Base-by-base conservation (phyloP, 2,888 invertebrate species). In the Cosmorhoe ocellata region DNA sequence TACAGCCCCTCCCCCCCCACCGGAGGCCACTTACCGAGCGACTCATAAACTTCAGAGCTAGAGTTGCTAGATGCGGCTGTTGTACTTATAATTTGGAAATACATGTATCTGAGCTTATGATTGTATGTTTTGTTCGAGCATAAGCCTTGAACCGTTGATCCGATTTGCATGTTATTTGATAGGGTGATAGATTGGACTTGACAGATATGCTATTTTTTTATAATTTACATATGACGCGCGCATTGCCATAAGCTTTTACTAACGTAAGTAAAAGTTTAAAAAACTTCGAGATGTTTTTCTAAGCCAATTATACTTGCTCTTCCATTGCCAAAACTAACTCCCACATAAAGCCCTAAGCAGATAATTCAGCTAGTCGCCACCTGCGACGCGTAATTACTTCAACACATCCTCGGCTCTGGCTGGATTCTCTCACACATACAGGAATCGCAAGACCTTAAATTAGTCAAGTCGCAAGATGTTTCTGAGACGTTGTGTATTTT, bases 311-410 rank as follows among this genome's bases (percentile, higher is more conserved):
- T n/a, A n/a, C n/a, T n/a, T n/a, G 48, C 69, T 30, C 64, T 63
- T 76, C 68, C 46, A 74, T 69, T 7, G 27, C 10, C 41, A 18
- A 4, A 3, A 4, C 41, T 66, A 64, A 38, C 37, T 71, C 70
- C 30, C 44, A 63, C 63, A 69, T 69, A 69, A 76, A 79, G 69
- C 79, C 79, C 74, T 81, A 81, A 83, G 81, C 77, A 81, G 84
- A 84, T 85, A 84, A 83, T 81, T 81, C 80, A 71, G 77, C 76
- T 78, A 77, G 83, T 77, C 76, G 81, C 77, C 85, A 84, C 85
- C 83, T 84, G 86, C 82, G 86, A 63, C 76, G 50, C 69, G 77
- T 84, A 85, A 84, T 85, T 84, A 79, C 78, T 69, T 64, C 71
- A 71, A 76, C 75, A 76, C 76, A 69, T 74, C 71, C 66, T 61